These are phyloP conservation scores for Plebejus anna DNA, from an alignment of 2,888 invertebrate species.

Conservation along the genomic window DNA sequence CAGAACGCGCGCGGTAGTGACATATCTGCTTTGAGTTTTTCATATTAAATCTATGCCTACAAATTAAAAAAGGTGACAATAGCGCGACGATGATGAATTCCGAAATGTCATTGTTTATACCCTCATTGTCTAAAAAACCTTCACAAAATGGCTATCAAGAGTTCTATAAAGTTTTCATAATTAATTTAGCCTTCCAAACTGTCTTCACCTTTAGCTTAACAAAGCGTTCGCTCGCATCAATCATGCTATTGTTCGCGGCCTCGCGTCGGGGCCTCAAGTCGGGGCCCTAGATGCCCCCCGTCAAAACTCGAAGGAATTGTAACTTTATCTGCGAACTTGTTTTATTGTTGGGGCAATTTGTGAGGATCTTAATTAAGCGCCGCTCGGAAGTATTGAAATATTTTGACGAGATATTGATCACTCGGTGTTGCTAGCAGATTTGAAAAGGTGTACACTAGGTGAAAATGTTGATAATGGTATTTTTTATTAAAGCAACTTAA, in stretches of 20 bases:
- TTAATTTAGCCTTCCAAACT: conserved; percentile 39
- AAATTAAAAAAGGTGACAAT: neutral
- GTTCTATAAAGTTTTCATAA: conserved; percentile 35
- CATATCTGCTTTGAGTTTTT: too few species aligned
- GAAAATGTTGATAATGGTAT: too few species aligned
- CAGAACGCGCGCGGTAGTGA: too few species aligned
- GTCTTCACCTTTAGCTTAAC: conserved; percentile 40
- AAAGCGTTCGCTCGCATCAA: conserved; percentile 40
- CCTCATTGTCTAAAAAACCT: conserved; percentile 18
- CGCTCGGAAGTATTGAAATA: conserved; percentile 28
- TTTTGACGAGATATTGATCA: neutral
- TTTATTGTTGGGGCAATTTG: conserved; percentile 38
- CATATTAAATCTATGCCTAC: too few species aligned
- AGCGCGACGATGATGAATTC: neutral
- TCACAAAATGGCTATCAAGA: conserved; percentile 31
- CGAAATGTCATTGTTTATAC: conserved; percentile 18
- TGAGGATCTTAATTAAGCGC: conserved; percentile 35
- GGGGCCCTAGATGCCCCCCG: conserved; percentile 33
- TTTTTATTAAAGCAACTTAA: too few species aligned
- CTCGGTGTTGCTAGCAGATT: neutral
- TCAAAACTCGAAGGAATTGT: conserved; percentile 40
- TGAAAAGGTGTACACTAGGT: too few species aligned
- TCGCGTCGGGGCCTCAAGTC: conserved; percentile 30
- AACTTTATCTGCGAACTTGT: conserved; percentile 41
- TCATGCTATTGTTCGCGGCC: conserved; percentile 32